A percentile compares a stretch with the other conserved stretches of the same genome.
Conservation (phyloP, 2,113 vertebrate species). For the Bos taurus region DNA sequence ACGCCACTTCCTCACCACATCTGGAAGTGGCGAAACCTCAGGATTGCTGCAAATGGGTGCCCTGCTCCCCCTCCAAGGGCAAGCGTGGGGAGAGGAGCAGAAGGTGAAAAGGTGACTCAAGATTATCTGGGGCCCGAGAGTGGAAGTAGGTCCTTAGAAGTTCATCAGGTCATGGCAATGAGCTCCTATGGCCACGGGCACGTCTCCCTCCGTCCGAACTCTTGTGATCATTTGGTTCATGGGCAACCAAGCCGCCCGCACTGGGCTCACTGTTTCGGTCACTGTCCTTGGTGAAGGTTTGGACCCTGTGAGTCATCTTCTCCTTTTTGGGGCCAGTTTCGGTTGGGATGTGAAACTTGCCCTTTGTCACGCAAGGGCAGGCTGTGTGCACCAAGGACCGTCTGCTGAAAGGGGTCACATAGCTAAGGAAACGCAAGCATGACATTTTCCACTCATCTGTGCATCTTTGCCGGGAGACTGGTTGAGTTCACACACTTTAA, state of each 20-base stretch:
- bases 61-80: not conserved
- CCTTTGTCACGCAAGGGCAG: conserved; percentile 32
- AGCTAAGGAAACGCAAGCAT: rapidly evolving
- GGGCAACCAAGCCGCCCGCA: rapidly evolving
- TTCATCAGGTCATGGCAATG: rapidly evolving
- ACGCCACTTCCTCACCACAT: not conserved
- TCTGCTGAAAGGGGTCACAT: not conserved
- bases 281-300: not conserved
- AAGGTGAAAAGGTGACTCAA: rapidly evolving
- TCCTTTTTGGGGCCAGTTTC: conserved; percentile 48
- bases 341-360: conserved; percentile 54
- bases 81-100: rapidly evolving
- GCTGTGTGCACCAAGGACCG: rapidly evolving
- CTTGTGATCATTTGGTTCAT: rapidly evolving
- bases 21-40: not conserved
- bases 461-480: not conserved
- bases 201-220: not conserved
- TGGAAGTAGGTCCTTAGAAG: rapidly evolving
- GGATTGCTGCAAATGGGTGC: not conserved
- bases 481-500: not conserved
- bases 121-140: no score
- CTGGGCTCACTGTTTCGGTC: not conserved
- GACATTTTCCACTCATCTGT: rapidly evolving
- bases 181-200: rapidly evolving
- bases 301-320: conserved; percentile 24